These are phyloP conservation scores for Phragmatobia fuliginosa DNA, from an alignment of 2,888 invertebrate genomes.

Conservation along the genomic window DNA sequence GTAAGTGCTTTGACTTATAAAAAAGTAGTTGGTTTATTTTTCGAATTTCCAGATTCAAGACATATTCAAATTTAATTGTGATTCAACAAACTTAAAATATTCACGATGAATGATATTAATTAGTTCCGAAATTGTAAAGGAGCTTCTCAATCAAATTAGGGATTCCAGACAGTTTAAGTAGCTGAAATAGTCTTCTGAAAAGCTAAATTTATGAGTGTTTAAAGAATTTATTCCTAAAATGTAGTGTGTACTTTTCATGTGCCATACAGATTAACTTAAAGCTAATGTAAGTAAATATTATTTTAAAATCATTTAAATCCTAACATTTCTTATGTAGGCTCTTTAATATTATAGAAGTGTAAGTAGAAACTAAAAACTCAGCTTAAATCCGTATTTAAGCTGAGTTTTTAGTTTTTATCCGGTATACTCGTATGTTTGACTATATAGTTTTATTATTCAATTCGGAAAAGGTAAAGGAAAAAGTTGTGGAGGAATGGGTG, in stretches of 20 bases:
- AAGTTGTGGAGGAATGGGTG: too few species aligned
- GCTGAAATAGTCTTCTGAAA: not conserved
- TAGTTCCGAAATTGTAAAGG: not conserved
- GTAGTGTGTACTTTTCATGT: not conserved
- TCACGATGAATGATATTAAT: not conserved
- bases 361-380: too few species aligned
- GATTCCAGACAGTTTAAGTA: not conserved
- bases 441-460: too few species aligned
- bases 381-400: too few species aligned
- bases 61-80: not conserved
- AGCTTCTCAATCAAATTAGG: not conserved
- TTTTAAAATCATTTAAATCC: not conserved
- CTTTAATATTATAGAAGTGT: too few species aligned
- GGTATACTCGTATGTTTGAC: too few species aligned
- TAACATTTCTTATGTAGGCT: too few species aligned
- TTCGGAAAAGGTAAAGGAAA: too few species aligned
- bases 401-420: too few species aligned
- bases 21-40: slow-evolving; percentile 36
- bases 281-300: not conserved
- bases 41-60: slow-evolving; percentile 20
- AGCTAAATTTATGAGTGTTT: not conserved
- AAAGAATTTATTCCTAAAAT: not conserved
- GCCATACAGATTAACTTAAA: not conserved
- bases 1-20: slow-evolving; percentile 37
- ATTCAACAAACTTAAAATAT: not conserved